phyloP scores from a whole-genome alignment of 2,113 vertebrate genomes.

The Turdus rufiventris region DNA sequence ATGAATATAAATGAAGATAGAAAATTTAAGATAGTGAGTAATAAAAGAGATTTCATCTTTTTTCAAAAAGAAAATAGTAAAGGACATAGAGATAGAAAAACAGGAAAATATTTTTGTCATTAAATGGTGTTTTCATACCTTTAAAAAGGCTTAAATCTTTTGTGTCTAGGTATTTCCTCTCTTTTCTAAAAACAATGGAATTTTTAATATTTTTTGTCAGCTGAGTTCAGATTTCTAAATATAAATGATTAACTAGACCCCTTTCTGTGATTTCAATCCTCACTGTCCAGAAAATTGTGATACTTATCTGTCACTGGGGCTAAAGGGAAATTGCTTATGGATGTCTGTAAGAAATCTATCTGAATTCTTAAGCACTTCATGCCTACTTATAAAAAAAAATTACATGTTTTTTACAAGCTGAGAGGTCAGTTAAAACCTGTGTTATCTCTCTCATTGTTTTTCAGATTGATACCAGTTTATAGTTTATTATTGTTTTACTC shows the following conservation, averaged over 20 bases:
- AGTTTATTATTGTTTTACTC: neutral
- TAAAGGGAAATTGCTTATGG: neutral
- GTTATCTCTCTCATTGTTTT: neutral
- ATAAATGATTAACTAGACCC: neutral
- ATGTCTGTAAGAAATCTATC: neutral
- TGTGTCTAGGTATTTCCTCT: neutral
- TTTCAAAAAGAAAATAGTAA: neutral
- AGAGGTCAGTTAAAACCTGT: neutral
- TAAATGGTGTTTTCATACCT: neutral
- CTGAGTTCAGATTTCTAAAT: neutral
- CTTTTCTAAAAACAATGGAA: neutral
- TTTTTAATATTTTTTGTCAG: neutral
- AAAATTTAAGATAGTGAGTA: neutral
- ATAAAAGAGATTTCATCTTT: neutral
- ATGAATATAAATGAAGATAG: conserved; percentile 16
- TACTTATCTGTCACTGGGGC: neutral
- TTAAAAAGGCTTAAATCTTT: neutral
- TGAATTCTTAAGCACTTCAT: neutral
- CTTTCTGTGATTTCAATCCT: neutral
- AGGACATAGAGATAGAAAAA: neutral
- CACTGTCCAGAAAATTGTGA: conserved; percentile 6
- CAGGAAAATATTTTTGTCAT: neutral
- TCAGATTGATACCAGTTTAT: neutral
- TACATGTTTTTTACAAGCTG: neutral
- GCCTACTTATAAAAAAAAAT: neutral